Base-by-base conservation (phyloP, 2,797 vertebrate genomes). In the Crax fasciolata region DNA sequence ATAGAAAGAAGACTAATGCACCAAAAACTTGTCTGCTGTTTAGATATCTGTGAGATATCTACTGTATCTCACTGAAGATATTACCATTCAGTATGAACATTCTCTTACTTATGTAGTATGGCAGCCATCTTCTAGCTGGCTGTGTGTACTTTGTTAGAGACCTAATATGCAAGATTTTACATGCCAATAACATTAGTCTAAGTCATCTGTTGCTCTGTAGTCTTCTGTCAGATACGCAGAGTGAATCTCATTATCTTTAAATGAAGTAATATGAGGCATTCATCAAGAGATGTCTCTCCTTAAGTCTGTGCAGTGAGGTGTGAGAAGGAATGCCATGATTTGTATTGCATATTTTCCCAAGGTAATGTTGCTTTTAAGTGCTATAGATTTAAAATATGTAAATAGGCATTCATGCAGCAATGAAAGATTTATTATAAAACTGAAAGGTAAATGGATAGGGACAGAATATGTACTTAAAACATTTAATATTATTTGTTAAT, bases 301-400 rank as follows among this genome's bases (percentile, higher is more conserved):
- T 59, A 88, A 81, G 49, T 71, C 54, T 76, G 73, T 67, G 55
- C 44, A 79, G 39, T 61, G 81, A 87, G 41, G 67, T 90, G 71
- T 62, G 74, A 73, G 68, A 84, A 48, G 32, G 39, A 82, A 77
- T 68, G 41, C 55, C 70, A 18, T 91, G 77, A 84, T 94, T 93
- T 90, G n/a, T 81, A 51, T n/a, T 25, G 20, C 68, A 51, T 87
- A 25, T 92, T 94, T 94, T 91, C 72, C 78, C 38, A 62, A 74
- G 52, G 58, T 80, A 87, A 78, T 86, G 35, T 75, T 90, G 24
- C 43, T 90, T 96, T 90, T 75, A 96, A 94, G 44, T 80, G 55
- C 59, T 59, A 17, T 61, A 57, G 23, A 61, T 58, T 74, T 92
- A 84, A 44, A 74, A 63, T 80, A 59, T 38, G 24, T 87, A 83